Base-by-base conservation (phyloP, 2,888 invertebrate genomes). In the Tanytarsus gracilentus region DNA sequence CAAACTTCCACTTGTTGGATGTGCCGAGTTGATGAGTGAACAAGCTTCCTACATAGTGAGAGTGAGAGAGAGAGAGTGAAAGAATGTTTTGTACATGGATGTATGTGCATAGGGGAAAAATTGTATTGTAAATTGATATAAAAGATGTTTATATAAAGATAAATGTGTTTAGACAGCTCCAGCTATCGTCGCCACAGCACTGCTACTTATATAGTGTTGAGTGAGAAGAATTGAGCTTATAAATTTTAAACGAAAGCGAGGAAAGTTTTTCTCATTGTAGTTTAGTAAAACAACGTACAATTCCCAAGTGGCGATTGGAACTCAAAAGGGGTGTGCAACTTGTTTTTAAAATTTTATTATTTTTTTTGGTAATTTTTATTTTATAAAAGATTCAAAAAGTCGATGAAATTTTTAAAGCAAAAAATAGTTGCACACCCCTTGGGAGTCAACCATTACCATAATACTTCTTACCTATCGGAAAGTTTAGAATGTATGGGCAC, bases 401-500 rank as follows among this genome's bases (percentile, higher is more conserved):
- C 23, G 14, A 26, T 40, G 9, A 40, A 40, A 6, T n/a, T 40
- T 40, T 40, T 25, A 21, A 9, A 26, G n/a, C 4, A 49, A 23
- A 21, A 48, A 48, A 48, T n/a, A 16, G n/a, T 29, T 29, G 29
- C 9, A 29, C 5, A 29, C 9, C 6, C 6, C 5, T 29, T 29
- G 29, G 9, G 9, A 29, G 5, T 40, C 9, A 16, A 9, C 18
- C 14, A 40, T 18, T 67, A 11, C 16, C 40, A 40, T 9, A 66
- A 1, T 68, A 66, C 40, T 69, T 64, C 52, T 68, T 68, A 1
- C 74, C 74, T 0, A 74, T 74, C 3, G 68, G 67, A 62, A 74
- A 74, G 0, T 67, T 64, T 55, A 71, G 69, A 3, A 74, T 63
- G 1, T 65, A 66, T 1, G 63, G 61, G 49, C 74, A 74, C 9